Evolutionary conservation across 2,888 invertebrate genomes (phyloP), one percentile per base, ranked within the genome.

Genomic region (Fabriciana adippe): DNA sequence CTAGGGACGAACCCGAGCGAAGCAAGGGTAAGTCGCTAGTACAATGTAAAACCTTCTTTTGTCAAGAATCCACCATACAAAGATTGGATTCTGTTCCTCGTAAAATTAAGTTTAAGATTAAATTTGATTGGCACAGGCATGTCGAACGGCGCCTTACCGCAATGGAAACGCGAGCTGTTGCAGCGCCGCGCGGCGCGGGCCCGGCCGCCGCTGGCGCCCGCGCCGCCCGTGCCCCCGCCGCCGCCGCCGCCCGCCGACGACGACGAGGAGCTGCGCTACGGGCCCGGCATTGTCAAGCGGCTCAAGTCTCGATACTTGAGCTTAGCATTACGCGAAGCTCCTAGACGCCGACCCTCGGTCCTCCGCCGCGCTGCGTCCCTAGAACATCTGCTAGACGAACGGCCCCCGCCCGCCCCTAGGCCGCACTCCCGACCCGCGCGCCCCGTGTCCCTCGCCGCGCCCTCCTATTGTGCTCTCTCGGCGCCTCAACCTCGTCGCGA

Each of bases 241-340:
- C 81, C 82, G 48, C 82, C 86, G 64, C 81, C 83, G 54, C 78
- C 81, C 71, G 67, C 83, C 80, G 85, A 85, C 79, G 86, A 84
- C 57, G 89, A 88, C 75, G 97, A 97, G 87, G 97, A 97, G 84
- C 92, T 97, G 68, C 95, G 96, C 82, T 97, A 98, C 92, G 98
- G 98, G 0, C 98, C 98, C 63, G 97, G 98, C 68, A 97, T 98
- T 81, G 98, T 98, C 51, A 97, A 96, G 81, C 96, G 96, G 78
- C 94, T 98, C 75, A 95, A 97, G 84, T 96, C 97, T 82, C 96
- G 97, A 82, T 98, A 97, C 85, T 94, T 98, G 73, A 97, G 96
- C 85, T 93, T 97, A 74, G 97, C 97, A 13, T 89, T 97, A 72
- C 94, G 97, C n/a, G 96, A 96, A 78, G 94, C 94, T 54, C 94